Evolutionary conservation across 2,113 vertebrate genomes (phyloP).

Genomic region (Lutjanus erythropterus): DNA sequence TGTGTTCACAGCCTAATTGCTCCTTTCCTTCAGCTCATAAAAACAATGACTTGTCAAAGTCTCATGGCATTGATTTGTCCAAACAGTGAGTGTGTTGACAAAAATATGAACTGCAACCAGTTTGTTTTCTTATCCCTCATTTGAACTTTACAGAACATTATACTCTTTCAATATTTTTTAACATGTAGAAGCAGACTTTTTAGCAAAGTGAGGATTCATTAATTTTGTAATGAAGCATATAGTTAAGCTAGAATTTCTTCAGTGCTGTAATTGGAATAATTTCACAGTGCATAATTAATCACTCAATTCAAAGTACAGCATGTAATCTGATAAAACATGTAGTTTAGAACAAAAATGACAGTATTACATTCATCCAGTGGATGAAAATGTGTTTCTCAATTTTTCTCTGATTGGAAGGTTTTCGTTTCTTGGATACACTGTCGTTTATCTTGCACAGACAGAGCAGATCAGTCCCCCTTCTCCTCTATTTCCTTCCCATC

Average conservation of each 20-base stretch:
- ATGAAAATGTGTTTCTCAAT: constrained; percentile 29
- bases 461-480: constrained; percentile 45
- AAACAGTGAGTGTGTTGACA: not conserved
- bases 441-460: constrained; percentile 42
- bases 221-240: constrained; percentile 17
- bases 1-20: constrained; percentile 32
- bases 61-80: constrained; percentile 36
- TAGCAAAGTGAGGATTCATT: not conserved
- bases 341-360: not conserved
- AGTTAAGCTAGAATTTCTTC: not conserved
- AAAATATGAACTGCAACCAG: not conserved
- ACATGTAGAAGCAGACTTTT: not conserved
- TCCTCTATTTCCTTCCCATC: constrained; percentile 31
- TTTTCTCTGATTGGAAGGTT: constrained; percentile 10
- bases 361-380: not conserved
- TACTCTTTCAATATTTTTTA: not conserved
- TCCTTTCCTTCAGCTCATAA: constrained; percentile 39
- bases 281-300: constrained; percentile 19
- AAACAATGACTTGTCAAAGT: constrained; percentile 53
- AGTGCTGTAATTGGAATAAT: constrained; percentile 4
- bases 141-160: not conserved
- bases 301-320: not conserved
- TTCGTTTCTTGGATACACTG: not conserved
- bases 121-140: not conserved
- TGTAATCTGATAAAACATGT: not conserved